These are phyloP conservation scores for Rhinichthys osculus DNA, from an alignment of 2,797 vertebrate species.

Conservation along the genomic window DNA sequence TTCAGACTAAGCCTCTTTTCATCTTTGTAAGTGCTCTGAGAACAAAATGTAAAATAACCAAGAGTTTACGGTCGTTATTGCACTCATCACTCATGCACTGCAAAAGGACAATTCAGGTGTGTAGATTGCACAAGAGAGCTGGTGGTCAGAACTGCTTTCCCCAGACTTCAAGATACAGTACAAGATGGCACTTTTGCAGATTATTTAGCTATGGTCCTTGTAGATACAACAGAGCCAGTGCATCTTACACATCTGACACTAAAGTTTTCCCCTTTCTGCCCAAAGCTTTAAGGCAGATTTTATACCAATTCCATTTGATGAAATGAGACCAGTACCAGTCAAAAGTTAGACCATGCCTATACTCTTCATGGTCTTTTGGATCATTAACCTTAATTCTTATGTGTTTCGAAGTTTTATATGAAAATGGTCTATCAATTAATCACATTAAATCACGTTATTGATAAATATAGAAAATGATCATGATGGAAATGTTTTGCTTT, in stretches of 20 bases:
- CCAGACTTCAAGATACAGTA: background rate
- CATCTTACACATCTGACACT: background rate
- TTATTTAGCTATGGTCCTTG: background rate
- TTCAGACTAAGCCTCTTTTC: background rate
- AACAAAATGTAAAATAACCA: slow-evolving; percentile 5
- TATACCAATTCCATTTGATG: background rate
- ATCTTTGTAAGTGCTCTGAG: background rate
- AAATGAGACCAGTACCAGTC: no score
- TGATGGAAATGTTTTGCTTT: no score
- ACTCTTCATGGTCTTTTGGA: no score
- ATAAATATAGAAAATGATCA: no score
- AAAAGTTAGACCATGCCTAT: no score
- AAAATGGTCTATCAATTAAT: background rate
- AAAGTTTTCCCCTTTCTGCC: background rate
- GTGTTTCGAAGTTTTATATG: background rate
- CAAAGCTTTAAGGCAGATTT: background rate
- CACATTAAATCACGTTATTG: background rate
- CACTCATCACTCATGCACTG: background rate
- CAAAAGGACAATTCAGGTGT: background rate
- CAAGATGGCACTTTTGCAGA: background rate
- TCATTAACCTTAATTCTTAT: background rate
- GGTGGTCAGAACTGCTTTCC: background rate
- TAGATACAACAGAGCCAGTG: background rate
- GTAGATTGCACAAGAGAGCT: background rate
- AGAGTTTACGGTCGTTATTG: background rate